Base-by-base conservation (phyloP, 2,113 vertebrate genomes). In the Scomber scombrus region DNA sequence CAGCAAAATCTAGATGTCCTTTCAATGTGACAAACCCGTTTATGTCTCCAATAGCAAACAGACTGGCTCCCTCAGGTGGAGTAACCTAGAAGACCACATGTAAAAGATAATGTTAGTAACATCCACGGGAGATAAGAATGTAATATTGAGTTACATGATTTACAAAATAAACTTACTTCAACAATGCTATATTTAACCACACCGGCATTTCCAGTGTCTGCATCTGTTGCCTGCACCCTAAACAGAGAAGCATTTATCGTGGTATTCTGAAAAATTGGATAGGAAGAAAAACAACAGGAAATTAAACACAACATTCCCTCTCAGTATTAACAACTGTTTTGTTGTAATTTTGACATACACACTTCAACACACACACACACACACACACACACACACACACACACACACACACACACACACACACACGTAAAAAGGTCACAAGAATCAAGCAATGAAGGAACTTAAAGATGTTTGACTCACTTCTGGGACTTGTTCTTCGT, bases 1-100 rank as follows among this genome's bases (percentile, higher is more conserved):
- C 82, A 21, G 92, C 96, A 70, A 93, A 97, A 86, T 91, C 94
- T 40, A 98, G 90, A 1, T 0, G 1, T 60, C 83, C 92, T 0
- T 0, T 72, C 77, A 97, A 85, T 9, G 1, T 47, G 54, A 97
- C 92, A 0, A 65, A 34, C 56, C 96, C 97, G 7, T 26, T 76
- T 5, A 1, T 14, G 2, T 3, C 0, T 14, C 0, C 5, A 1
- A 98, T 95, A 0, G 0, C 1, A 80, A 98, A 97, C 21, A 95
- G 91, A 2, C 3, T 0, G 0, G 0, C 0, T 34, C 87, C 85
- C 0, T 81, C 56, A 16, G 0, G 13, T 5, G 97, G 97, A 52
- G 72, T 88, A 54, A 95, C 92, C 97, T 98, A 58, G 1, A 74
- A 81, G 62, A 70, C 82, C 2, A 76, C 11, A 0, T 34, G 49